Evolutionary conservation across 2,797 vertebrate genomes (phyloP), one percentile per base, ranked within the genome.

Genomic region (Danio tinwini): DNA sequence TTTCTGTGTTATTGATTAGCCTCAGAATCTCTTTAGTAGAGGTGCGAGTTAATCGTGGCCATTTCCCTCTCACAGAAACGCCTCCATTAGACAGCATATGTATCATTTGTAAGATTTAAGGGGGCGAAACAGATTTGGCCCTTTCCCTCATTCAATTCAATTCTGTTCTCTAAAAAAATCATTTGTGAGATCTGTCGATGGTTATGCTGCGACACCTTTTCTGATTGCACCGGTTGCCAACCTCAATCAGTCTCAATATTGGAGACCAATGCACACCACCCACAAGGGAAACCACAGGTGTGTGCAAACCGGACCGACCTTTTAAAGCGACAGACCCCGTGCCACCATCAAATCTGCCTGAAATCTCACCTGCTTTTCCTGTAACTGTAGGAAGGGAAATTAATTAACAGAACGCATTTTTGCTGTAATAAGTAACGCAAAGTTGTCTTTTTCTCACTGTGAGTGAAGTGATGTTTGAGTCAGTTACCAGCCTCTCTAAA

Each of bases 61-160:
- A 70, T 83, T 50, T 78, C 47, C 69, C 16, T 70, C 63, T n/a
- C 61, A 58, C 42, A 67, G 65, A 52, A 68, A 58, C 50, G 52
- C 63, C 69, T 85, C 69, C 53, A 79, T 83, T 69, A 79, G 71
- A 52, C 59, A 58, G 49, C 2, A 9, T 49, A 61, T 82, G 71
- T 80, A 86, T 84, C 86, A 85, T 86, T 84, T 81, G 85, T 83
- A 78, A 80, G 65, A 70, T 13, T 29, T 85, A 87, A 86, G 83
- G 56, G 64, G 7, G 62, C 37, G 59, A 76, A 65, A 78, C 75
- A 61, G 58, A 78, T 79, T 80, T 53, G 37, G 45, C 63, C 56
- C 50, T 70, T 78, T 74, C 19, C 40, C 58, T 63, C 74, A 14
- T 71, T 85, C 75, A 80, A 62, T 85, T 83, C 62, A 78, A 72